Evolutionary conservation across 2,888 invertebrate species (phyloP).

Genomic region (Alsophila aescularia): DNA sequence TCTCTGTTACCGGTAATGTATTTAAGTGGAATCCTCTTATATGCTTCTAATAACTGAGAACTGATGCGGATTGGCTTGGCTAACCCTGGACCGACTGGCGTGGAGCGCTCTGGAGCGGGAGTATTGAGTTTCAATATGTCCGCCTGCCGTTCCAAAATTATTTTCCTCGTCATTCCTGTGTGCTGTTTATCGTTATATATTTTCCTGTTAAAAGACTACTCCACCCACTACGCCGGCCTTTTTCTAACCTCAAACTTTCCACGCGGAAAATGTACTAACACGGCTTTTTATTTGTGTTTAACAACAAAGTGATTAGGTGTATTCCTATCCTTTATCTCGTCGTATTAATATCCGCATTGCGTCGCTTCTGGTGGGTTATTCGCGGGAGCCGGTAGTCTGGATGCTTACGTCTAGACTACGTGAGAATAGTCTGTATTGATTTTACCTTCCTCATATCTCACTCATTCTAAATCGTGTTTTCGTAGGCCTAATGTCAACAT

Average conservation of each 20-base stretch:
- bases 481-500: background rate
- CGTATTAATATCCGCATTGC: conserved; percentile 38
- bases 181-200: conserved; percentile 43
- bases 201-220: conserved; percentile 46
- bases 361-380: conserved; percentile 23
- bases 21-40: conserved; percentile 41
- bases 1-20: conserved; percentile 75
- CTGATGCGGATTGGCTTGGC: conserved; percentile 44
- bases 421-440: conserved; percentile 26
- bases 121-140: conserved; percentile 81
- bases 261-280: conserved; percentile 24
- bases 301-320: conserved; percentile 32
- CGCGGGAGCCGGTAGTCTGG: conserved; percentile 10
- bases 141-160: conserved; percentile 73
- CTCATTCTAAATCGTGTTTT: background rate
- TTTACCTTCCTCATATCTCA: conserved; percentile 16
- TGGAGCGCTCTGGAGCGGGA: conserved; percentile 65
- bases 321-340: conserved; percentile 16
- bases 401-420: conserved; percentile 25
- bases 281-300: conserved; percentile 31
- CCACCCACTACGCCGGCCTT: conserved; percentile 51
- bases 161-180: conserved; percentile 61
- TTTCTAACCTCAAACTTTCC: conserved; percentile 66
- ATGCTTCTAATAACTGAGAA: conserved; percentile 52
- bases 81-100: conserved; percentile 52